Percentiles rank a stretch among this genome's conserved stretches.
phyloP scores from a whole-genome alignment of 2,113 vertebrate genomes.

The Numenius arquata region DNA sequence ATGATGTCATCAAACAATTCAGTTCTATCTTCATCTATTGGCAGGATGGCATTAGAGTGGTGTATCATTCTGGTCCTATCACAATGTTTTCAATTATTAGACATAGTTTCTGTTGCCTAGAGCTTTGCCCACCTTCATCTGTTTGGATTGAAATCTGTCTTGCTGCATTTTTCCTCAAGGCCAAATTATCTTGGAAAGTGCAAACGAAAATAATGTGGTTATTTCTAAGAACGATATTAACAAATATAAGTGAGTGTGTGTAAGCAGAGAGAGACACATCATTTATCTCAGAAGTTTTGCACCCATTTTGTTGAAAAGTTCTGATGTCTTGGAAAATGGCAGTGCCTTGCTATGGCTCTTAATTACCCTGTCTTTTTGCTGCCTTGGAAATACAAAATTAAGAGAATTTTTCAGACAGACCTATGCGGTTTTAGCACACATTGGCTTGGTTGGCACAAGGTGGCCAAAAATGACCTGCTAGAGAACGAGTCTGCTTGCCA shows the following conservation, averaged over 20 bases:
- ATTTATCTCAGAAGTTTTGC: neutral
- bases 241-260: neutral
- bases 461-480: neutral
- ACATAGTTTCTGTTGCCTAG: neutral
- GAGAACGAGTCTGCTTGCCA: neutral
- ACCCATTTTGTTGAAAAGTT: neutral
- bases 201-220: neutral
- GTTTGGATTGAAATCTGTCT: neutral
- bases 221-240: neutral
- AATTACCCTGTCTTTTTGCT: neutral
- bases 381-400: neutral
- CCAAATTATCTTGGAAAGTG: neutral
- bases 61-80: neutral
- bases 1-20: neutral
- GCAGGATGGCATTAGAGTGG: neutral
- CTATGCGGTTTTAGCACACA: neutral
- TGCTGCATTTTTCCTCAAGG: neutral
- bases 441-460: neutral
- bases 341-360: neutral
- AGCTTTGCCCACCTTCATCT: neutral
- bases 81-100: neutral
- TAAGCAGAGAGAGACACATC: neutral
- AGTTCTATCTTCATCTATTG: neutral
- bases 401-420: neutral
- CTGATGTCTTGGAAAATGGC: neutral